phyloP scores from a whole-genome alignment of 2,888 invertebrate species.

The Harpalus rufipes region DNA sequence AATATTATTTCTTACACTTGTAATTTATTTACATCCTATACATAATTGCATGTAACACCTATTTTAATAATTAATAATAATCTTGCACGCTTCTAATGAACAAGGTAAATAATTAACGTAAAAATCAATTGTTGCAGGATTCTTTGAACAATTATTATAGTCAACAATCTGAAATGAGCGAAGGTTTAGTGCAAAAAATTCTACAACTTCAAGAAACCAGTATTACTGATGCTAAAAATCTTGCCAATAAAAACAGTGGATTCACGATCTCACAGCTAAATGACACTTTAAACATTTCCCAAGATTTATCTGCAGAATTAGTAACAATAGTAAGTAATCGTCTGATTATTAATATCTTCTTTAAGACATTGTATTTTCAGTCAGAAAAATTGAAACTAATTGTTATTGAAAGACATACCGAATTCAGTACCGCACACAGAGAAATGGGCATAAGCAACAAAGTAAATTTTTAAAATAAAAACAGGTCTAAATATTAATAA shows the following conservation, averaged over 20 bases:
- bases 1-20: too few species aligned
- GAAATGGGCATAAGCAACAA: constrained; percentile 45
- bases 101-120: background rate
- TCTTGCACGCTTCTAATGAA: background rate
- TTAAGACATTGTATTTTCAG: constrained; percentile 3
- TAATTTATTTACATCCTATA: too few species aligned
- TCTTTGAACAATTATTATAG: constrained; percentile 70
- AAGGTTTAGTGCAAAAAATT: constrained; percentile 75
- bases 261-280: constrained; percentile 70
- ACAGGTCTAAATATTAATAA: background rate
- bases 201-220: constrained; percentile 76
- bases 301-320: constrained; percentile 76
- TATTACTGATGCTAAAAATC: constrained; percentile 71
- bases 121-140: constrained; percentile 43
- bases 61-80: background rate
- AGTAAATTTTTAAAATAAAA: constrained; percentile 29
- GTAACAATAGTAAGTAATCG: constrained; percentile 73
- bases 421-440: constrained; percentile 15
- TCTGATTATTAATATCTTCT: background rate
- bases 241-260: constrained; percentile 72
- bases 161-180: constrained; percentile 75
- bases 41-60: too few species aligned
- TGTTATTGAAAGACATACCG: constrained; percentile 35
- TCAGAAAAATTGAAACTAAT: constrained; percentile 52
- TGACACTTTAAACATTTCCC: constrained; percentile 74